phyloP scores from a whole-genome alignment of 2,113 vertebrate species.

The Myrmecophaga tridactyla region DNA sequence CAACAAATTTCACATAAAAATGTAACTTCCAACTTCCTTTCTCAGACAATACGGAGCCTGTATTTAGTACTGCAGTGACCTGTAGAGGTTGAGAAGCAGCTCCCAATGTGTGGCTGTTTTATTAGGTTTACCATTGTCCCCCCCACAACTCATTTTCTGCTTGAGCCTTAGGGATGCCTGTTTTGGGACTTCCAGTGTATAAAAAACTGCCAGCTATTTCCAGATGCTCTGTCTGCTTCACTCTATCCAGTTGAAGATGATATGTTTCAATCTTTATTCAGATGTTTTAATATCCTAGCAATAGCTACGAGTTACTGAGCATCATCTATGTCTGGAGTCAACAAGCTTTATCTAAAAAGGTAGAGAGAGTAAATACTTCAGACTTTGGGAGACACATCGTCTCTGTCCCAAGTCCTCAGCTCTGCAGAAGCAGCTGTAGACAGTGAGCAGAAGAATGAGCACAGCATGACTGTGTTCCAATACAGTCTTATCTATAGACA shows the following conservation, averaged over 20 bases:
- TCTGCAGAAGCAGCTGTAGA: not conserved
- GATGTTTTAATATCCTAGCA: not conserved
- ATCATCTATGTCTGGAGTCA: not conserved
- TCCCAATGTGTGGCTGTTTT: rapidly evolving
- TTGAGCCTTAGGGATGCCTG: not conserved
- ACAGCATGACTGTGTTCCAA: not conserved
- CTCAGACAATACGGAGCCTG: not conserved
- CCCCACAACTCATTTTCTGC: not conserved
- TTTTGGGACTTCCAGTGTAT: not conserved
- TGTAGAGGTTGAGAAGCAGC: not conserved
- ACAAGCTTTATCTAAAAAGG: not conserved
- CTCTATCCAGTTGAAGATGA: not conserved
- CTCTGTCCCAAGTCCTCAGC: not conserved
- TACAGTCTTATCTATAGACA: not conserved
- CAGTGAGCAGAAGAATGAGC: not conserved
- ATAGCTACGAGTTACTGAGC: not conserved
- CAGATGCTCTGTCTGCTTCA: not conserved
- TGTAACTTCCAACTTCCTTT: not conserved
- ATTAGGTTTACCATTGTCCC: too few species aligned
- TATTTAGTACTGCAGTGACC: not conserved
- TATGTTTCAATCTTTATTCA: not conserved
- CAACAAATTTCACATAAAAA: not conserved
- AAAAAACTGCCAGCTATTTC: not conserved
- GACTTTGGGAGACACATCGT: not conserved
- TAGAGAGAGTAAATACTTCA: not conserved